Percentiles rank a stretch among this genome's conserved stretches.
Conservation (phyloP, 2,888 invertebrate species). For the Eustalomyia histrio region DNA sequence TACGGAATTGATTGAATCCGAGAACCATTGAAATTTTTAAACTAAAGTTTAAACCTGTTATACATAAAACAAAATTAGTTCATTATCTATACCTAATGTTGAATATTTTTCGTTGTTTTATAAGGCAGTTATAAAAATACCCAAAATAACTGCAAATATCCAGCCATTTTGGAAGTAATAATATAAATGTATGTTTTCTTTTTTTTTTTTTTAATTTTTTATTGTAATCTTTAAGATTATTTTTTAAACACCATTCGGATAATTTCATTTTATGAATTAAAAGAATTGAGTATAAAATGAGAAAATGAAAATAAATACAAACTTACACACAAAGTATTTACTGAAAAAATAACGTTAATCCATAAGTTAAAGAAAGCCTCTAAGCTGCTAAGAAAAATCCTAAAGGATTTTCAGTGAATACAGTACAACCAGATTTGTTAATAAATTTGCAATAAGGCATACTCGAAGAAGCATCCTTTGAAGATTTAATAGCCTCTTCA, state of each 20-base stretch:
- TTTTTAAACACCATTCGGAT: constrained; percentile 16
- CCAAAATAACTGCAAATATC: too few species aligned
- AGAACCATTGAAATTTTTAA: too few species aligned
- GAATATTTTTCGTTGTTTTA: too few species aligned
- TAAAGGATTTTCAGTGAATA: constrained; percentile 73
- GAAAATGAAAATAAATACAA: constrained; percentile 9
- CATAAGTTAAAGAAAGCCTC: constrained; percentile 12
- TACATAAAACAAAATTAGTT: too few species aligned
- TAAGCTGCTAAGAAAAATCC: constrained; percentile 64
- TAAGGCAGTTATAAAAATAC: too few species aligned
- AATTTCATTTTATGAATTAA: constrained; percentile 5
- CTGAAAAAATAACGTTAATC: background rate
- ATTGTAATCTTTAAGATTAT: constrained; percentile 36
- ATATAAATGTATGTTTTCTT: background rate
- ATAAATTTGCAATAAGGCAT: constrained; percentile 72
- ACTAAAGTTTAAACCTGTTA: too few species aligned
- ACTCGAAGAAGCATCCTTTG: constrained; percentile 51
- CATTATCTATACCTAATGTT: too few species aligned
- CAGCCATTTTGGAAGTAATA: too few species aligned
- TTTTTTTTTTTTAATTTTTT: background rate
- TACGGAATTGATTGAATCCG: too few species aligned
- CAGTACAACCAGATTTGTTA: constrained; percentile 66
- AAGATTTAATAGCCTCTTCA: constrained; percentile 51
- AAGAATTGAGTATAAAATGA: constrained; percentile 7
- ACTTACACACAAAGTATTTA: background rate